Evolutionary conservation across 92 coral and sea anemone species (phyloP), one percentile per base, ranked within the genome.

Genomic region (Parazoanthus atlanticus): DNA sequence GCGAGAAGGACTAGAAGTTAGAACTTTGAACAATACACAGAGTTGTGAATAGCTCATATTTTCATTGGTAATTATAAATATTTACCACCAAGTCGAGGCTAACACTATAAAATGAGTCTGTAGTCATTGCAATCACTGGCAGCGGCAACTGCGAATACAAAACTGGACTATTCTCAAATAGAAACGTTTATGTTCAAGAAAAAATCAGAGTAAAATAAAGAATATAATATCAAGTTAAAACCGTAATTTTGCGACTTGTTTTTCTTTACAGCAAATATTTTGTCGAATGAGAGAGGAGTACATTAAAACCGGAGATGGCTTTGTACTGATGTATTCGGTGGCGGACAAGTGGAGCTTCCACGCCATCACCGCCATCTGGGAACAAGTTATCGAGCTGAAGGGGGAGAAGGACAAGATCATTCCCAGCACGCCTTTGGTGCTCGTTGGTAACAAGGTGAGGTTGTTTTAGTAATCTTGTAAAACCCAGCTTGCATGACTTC

Each of bases 221-320:
- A 32, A 10, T 15, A 15, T 31, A 19, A 38, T n/a, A 12, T 38
- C 25, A 33, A 12, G 19, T 52, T 52, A 52, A 52, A 52, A 8
- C 5, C 21, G 19, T 46, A 31, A 30, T 9, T 76, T 40, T 38
- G 12, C 19, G 3, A 1, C 17, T 31, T 34, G 0, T 58, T 4
- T 54, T 13, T 78, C 56, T 80, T 76, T 71, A 25, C 58, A 95
- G 98, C 95, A 91, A 70, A 93, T 93, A 36, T 95, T 95, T 84
- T 89, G 96, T 58, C 98, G 92, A 33, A 95, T 95, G 98, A 85
- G 95, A 75, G 96, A 95, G 30, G 93, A 93, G 74, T 95, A 95
- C 74, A 93, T 95, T 69, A 88, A 90, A 61, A 90, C 80, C 33
- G 95, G 96, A 1, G 98, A 95, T 67, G 98, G 98, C 19, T 95